Evolutionary conservation across 2,113 vertebrate genomes (phyloP).

Genomic region (Oryctolagus cuniculus): mOryCun1.1 NC_091449.1:63046501-63047000

Average conservation of each 20-base stretch:
- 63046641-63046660: not conserved
- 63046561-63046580: not conserved
- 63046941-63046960: too few species aligned
- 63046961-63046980: too few species aligned
- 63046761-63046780: not conserved
- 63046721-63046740: not conserved
- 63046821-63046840: too few species aligned
- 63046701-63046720: not conserved
- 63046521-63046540: not conserved
- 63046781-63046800: too few species aligned
- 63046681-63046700: not conserved
- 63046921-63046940: too few species aligned
- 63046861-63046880: too few species aligned
- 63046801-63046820: too few species aligned
- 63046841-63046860: too few species aligned
- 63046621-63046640: not conserved
- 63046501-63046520: not conserved
- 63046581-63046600: not conserved
- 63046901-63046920: too few species aligned
- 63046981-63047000: too few species aligned
- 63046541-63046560: not conserved
- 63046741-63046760: not conserved
- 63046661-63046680: not conserved
- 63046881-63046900: too few species aligned
- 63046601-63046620: not conserved